Evolutionary conservation across 2,113 vertebrate genomes (phyloP), one percentile per base, ranked within the genome.

Genomic region (Corydoras sp.): DNA sequence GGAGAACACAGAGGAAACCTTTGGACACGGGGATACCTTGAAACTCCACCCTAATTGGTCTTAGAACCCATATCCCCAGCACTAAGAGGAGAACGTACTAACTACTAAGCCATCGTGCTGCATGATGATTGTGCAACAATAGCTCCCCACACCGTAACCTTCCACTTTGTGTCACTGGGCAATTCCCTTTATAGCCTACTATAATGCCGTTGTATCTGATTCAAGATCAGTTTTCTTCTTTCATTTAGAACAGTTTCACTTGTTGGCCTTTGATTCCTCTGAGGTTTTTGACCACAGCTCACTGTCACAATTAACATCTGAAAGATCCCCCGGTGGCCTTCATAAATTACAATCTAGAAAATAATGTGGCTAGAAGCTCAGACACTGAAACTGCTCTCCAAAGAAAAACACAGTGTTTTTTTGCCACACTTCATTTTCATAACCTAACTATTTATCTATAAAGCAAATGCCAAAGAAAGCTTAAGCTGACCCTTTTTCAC

Each of bases 271-370:
- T 43, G 13, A 10, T 72, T 63, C 54, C 59, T 68, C 43, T 31
- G 63, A 70, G 49, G 31, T 9, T 63, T 66, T 10, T 51, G 11
- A 64, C 76, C 75, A 77, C 61, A 61, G 62, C 49, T 58, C 30
- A 65, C 43, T 8, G 14, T 48, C 15, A 35, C 55, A 66, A 32
- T 69, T 62, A 77, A 9, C 54, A 4, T 72, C 60, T 51, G 48
- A 30, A 53, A 62, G 63, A 68, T 64, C 58, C 51, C 54, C 68
- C 4, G 1, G 35, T 62, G 68, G 61, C 53, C 71, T 74, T 54
- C 29, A 62, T 75, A 68, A 74, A 61, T 68, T 29, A 35, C n/a
- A 48, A 62, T 55, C 70, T 68, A 73, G 64, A 70, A 79, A 73
- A 76, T 58, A 76, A 0, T 2, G 14, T 29, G 55, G n/a, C 49